phyloP scores from a whole-genome alignment of 1,140 invertebrate genomes.

The Trachymyrmex cornetzi region DNA sequence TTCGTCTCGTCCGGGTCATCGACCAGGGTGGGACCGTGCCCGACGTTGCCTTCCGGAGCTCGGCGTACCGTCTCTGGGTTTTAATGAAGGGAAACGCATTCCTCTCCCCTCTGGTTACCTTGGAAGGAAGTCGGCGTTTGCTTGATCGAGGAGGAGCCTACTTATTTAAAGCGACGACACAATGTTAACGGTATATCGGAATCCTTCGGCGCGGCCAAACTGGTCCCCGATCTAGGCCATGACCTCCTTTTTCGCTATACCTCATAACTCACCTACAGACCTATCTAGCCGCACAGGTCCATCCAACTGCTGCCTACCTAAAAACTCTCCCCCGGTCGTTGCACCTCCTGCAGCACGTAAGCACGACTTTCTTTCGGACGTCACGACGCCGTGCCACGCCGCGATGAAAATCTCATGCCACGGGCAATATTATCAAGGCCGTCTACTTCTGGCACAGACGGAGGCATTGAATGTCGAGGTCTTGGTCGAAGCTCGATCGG shows the following conservation, averaged over 20 bases:
- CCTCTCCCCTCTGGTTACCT: conserved; percentile 64
- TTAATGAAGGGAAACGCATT: conserved; percentile 73
- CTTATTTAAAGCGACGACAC: conserved; percentile 75
- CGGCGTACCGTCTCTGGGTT: conserved; percentile 25
- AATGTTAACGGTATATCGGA: conserved; percentile 82
- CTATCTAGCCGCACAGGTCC: conserved; percentile 73
- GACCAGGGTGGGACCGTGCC: conserved; percentile 33
- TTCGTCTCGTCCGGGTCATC: conserved; percentile 45
- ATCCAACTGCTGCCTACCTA: conserved; percentile 67
- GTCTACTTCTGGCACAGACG: conserved; percentile 43
- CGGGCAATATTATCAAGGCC: conserved; percentile 54
- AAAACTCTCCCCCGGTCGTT: conserved; percentile 76
- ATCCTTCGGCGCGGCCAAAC: conserved; percentile 79
- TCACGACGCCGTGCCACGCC: conserved; percentile 23
- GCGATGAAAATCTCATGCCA: conserved; percentile 48
- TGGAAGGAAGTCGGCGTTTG: conserved; percentile 72
- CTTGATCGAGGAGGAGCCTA: conserved; percentile 67
- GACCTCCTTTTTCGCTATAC: conserved; percentile 79
- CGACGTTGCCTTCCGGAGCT: neutral
- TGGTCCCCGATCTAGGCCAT: conserved; percentile 82
- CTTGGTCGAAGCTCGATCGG: neutral
- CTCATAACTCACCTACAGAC: conserved; percentile 82
- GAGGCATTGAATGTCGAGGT: conserved; percentile 6
- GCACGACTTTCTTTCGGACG: conserved; percentile 77
- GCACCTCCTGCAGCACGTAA: conserved; percentile 56